Evolutionary conservation across 2,888 invertebrate species (phyloP), one percentile per base, ranked within the genome.

Genomic region (Crocallis elinguaria): DNA sequence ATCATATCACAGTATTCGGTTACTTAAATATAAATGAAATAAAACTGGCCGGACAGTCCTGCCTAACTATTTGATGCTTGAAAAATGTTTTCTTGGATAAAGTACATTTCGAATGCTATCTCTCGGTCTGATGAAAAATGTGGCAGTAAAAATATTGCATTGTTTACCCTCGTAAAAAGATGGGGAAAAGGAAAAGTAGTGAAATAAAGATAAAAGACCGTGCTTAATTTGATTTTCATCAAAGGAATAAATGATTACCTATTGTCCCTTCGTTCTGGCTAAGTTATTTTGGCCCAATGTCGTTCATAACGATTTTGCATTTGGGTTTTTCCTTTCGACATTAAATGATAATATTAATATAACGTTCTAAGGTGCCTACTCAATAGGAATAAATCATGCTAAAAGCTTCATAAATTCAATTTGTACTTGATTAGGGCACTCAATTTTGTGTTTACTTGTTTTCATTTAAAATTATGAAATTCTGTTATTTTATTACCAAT

Each of bases 51-150:
- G 48, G 53, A 27, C 3, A 29, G 0, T 11, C 19, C 29, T 6
- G n/a, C 0, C 7, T 19, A 30, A 25, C 6, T 44, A 39, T 0
- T 42, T 43, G 33, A 32, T 38, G 23, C 38, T 54, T 35, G 53
- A 49, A 29, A 53, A 54, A 43, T 49, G 38, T 54, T 54, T 49
- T 54, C 35, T 43, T 37, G 33, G 43, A 54, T 54, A 53, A 46
- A 46, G 32, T 46, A 48, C 43, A 14, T 54, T 38, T 43, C 48
- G 27, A 54, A 54, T 48, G 43, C 33, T 54, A 54, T 54, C 48
- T 54, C 29, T n/a, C 33, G 14, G 19, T 36, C 17, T 35, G 46
- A 46, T 52, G 48, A 54, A 54, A 53, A 49, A 54, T 48, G 53
- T 23, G 27, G 21, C 43, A 19, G 48, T 54, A 54, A 54, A 51